These are phyloP conservation scores for Aphaenogaster floridana DNA, from an alignment of 1,140 invertebrate genomes.

Conservation along the genomic window DNA sequence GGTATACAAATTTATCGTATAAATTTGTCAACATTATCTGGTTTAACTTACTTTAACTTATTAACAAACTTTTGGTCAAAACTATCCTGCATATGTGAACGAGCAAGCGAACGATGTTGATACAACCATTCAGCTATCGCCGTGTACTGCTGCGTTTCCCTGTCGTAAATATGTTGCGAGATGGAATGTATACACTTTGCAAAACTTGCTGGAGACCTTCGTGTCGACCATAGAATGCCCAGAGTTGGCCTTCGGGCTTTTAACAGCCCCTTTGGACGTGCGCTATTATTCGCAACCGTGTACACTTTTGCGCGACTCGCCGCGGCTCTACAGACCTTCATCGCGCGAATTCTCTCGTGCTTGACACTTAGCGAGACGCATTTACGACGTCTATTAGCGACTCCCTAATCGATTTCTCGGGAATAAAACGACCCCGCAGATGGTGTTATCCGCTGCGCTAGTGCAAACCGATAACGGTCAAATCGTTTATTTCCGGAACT, in stretches of 20 bases:
- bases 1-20: neutral
- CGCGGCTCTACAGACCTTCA: neutral
- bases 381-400: slow-evolving; percentile 15
- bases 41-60: neutral
- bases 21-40: neutral
- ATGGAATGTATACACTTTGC: slow-evolving; percentile 9
- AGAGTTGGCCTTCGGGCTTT: slow-evolving; percentile 31
- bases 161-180: slow-evolving; percentile 40
- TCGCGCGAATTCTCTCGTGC: slow-evolving; percentile 19
- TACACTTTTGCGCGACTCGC: slow-evolving; percentile 22
- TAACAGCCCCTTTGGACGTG: slow-evolving; percentile 11
- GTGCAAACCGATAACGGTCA: slow-evolving; percentile 13
- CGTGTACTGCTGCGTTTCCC: neutral
- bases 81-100: neutral
- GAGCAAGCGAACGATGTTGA: slow-evolving; percentile 21
- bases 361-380: slow-evolving; percentile 35
- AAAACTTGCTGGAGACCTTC: slow-evolving; percentile 42
- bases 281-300: slow-evolving; percentile 11
- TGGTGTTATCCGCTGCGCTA: slow-evolving; percentile 15
- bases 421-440: slow-evolving; percentile 31
- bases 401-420: slow-evolving; percentile 38
- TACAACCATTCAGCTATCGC: slow-evolving; percentile 27
- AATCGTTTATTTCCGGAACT: slow-evolving; percentile 52
- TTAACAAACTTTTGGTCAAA: neutral
- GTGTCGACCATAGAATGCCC: slow-evolving; percentile 2